Evolutionary conservation across 2,888 invertebrate genomes (phyloP).

Genomic region (Oscheius sp.): DNA sequence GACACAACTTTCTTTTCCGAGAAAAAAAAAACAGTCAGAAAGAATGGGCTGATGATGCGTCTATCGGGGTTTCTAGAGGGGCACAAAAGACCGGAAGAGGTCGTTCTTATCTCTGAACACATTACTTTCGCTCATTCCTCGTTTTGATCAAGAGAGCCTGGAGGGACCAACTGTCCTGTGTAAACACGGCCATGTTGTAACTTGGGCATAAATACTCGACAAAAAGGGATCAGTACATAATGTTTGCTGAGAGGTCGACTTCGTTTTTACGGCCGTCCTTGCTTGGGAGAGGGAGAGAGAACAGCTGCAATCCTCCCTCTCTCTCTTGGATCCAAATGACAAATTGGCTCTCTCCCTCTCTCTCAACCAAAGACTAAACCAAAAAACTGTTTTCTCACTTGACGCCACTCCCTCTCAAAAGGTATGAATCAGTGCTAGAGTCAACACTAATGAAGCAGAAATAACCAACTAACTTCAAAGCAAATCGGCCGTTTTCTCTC

Average conservation of each 20-base stretch:
- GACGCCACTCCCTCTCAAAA: too few species aligned
- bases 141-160: neutral
- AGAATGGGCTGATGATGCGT: neutral
- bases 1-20: neutral
- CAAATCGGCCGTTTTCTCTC: constrained; percentile 20
- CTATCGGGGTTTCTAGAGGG: neutral
- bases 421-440: too few species aligned
- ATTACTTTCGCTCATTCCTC: neutral
- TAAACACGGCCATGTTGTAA: constrained; percentile 21
- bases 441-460: too few species aligned
- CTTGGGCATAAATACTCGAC: constrained; percentile 17
- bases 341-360: too few species aligned
- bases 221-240: too few species aligned
- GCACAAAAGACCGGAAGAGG: constrained; percentile 14
- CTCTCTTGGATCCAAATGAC: too few species aligned
- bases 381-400: too few species aligned
- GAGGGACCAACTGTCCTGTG: constrained; percentile 22
- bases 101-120: constrained; percentile 12
- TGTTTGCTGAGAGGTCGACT: too few species aligned
- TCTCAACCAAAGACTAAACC: too few species aligned
- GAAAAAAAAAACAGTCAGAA: neutral
- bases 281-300: too few species aligned
- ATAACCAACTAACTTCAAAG: constrained; percentile 15
- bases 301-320: too few species aligned
- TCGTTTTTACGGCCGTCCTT: too few species aligned